phyloP scores from a whole-genome alignment of 2,113 vertebrate genomes.

The Poeciliopsis retropinna region DNA sequence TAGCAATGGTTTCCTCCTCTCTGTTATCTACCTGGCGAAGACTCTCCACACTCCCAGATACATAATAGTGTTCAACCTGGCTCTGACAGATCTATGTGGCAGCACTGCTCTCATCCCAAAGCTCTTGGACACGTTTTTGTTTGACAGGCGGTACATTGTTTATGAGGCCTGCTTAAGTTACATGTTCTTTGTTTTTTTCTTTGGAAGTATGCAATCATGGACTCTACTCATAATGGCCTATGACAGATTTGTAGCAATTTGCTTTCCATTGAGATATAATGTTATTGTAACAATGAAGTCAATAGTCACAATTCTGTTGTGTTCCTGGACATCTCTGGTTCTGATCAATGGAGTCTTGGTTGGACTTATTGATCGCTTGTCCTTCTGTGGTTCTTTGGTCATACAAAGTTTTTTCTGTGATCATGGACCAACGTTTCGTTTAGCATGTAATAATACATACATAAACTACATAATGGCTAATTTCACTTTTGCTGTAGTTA shows the following conservation, averaged over 20 bases:
- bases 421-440: slow-evolving; percentile 47
- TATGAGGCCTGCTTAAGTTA: slow-evolving; percentile 65
- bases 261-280: slow-evolving; percentile 66
- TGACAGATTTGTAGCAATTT: slow-evolving; percentile 74
- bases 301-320: slow-evolving; percentile 35
- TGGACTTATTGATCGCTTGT: slow-evolving; percentile 56
- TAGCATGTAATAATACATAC: slow-evolving; percentile 57
- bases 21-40: slow-evolving; percentile 42
- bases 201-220: slow-evolving; percentile 61
- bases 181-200: slow-evolving; percentile 67
- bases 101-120: slow-evolving; percentile 70
- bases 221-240: slow-evolving; percentile 63
- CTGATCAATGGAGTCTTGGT: neutral
- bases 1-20: slow-evolving; percentile 56
- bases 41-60: slow-evolving; percentile 71
- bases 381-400: slow-evolving; percentile 68
- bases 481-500: neutral
- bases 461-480: slow-evolving; percentile 8
- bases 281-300: slow-evolving; percentile 44
- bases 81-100: slow-evolving; percentile 66
- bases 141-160: slow-evolving; percentile 53
- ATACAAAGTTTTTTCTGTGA: slow-evolving; percentile 71
- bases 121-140: slow-evolving; percentile 64
- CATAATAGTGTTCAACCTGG: slow-evolving; percentile 66
- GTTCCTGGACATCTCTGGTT: slow-evolving; percentile 15